phyloP scores from a whole-genome alignment of 1,140 invertebrate species.

The Asbolus verrucosus region DNA sequence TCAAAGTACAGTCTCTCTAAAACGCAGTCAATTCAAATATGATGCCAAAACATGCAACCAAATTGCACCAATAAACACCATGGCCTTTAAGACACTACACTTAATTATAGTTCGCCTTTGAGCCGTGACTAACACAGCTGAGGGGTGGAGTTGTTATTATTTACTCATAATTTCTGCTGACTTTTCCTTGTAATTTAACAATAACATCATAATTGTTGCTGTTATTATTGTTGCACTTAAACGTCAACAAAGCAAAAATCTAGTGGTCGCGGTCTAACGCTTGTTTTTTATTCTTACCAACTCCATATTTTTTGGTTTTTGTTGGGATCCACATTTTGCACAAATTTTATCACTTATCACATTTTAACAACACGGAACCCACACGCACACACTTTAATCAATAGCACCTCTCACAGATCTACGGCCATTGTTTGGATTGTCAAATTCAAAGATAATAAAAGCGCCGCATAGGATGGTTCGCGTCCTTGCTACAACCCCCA shows the following conservation, averaged over 20 bases:
- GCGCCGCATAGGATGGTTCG: constrained; percentile 2
- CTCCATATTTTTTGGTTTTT: constrained; percentile 74
- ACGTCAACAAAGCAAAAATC: constrained; percentile 21
- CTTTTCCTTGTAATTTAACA: too few relatives aligned
- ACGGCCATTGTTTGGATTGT: constrained; percentile 39
- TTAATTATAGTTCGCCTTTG: not conserved
- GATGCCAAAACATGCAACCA: not conserved
- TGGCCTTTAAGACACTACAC: not conserved
- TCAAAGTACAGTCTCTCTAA: constrained; percentile 18
- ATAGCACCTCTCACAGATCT: constrained; percentile 46
- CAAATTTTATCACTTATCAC: constrained; percentile 54
- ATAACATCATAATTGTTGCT: too few relatives aligned
- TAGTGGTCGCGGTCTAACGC: not conserved
- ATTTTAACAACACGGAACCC: constrained; percentile 54
- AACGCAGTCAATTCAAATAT: constrained; percentile 6
- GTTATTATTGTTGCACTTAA: not conserved
- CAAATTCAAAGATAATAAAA: constrained; percentile 39
- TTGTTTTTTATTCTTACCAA: constrained; percentile 67
- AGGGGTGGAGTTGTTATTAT: not conserved
- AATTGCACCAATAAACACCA: constrained; percentile 1
- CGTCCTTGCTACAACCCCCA: not conserved
- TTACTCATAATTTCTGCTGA: not conserved
- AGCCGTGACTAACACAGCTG: not conserved
- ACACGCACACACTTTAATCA: constrained; percentile 54
- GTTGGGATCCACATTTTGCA: constrained; percentile 72